These are phyloP conservation scores for Noctua comes DNA, from an alignment of 2,888 invertebrate species.

Conservation along the genomic window DNA sequence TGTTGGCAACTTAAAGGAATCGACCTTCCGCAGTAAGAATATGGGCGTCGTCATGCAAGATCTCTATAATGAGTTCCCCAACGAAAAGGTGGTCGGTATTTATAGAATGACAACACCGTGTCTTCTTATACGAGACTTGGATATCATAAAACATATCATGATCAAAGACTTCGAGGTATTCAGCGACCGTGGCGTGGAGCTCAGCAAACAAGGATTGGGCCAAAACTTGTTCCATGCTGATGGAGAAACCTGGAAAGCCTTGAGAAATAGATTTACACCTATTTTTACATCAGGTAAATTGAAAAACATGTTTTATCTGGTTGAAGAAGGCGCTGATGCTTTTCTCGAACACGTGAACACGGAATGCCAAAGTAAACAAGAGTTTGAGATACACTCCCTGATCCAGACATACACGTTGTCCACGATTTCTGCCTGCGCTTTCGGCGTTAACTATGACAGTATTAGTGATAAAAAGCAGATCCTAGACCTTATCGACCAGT, in stretches of 20 bases:
- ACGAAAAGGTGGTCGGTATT: slow-evolving; percentile 78
- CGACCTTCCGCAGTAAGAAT: slow-evolving; percentile 64
- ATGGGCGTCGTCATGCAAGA: slow-evolving; percentile 65
- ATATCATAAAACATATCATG: slow-evolving; percentile 76
- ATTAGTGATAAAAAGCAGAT: slow-evolving; percentile 53
- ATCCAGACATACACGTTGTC: slow-evolving; percentile 72
- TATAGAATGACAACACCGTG: slow-evolving; percentile 75
- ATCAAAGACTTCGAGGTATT: slow-evolving; percentile 79
- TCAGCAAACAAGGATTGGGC: slow-evolving; percentile 74
- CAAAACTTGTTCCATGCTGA: slow-evolving; percentile 77
- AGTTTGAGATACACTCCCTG: slow-evolving; percentile 68
- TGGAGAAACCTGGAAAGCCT: slow-evolving; percentile 74
- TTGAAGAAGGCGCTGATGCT: slow-evolving; percentile 71
- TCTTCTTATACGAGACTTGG: slow-evolving; percentile 76
- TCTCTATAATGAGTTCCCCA: slow-evolving; percentile 71
- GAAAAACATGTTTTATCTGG: slow-evolving; percentile 77
- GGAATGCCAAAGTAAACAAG: slow-evolving; percentile 50
- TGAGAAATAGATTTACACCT: slow-evolving; percentile 75
- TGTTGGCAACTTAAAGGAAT: slow-evolving; percentile 74
- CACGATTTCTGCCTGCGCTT: slow-evolving; percentile 73
- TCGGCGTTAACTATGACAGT: slow-evolving; percentile 72
- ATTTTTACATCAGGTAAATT: slow-evolving; percentile 79
- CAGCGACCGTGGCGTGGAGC: slow-evolving; percentile 73
- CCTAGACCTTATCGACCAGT: slow-evolving; percentile 54
- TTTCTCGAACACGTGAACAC: slow-evolving; percentile 67